Base-by-base conservation (phyloP, 2,888 invertebrate species). In the Andrena minutula region DNA sequence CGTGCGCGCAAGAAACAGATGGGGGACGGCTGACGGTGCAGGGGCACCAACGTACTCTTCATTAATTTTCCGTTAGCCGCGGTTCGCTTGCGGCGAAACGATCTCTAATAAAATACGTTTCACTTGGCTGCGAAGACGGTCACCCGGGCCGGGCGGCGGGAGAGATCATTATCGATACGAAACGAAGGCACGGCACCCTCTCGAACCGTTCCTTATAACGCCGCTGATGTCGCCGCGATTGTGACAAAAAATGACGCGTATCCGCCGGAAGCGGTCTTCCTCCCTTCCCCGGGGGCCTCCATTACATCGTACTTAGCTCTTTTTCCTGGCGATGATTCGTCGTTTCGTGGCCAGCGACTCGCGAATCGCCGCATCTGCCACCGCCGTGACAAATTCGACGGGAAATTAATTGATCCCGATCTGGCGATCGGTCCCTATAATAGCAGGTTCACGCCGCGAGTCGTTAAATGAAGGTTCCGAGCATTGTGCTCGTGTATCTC, bases 211-310 rank as follows among this genome's bases (percentile, higher is more conserved):
- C 89, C 91, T 90, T 90, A 90, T 91, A 91, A 90, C 86, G 89
- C 88, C 71, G 84, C 90, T 91, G 92, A 92, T 93, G 92, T 92
- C 91, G 89, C 90, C 90, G 90, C 92, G 93, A 93, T 93, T 93
- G 93, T 92, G 93, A 94, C 94, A 93, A 94, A 93, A 80, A 94
- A 94, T 94, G 91, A 93, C 90, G 91, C 88, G 92, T 92, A 93
- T 94, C 94, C 94, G 93, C 90, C 94, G 94, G 94, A 94, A 92
- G 91, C 89, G 86, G 84, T 85, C 88, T 90, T 90, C 89, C 89
- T 89, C 84, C 83, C 74, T 72, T 83, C 75, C 84, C 76, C 74
- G 76, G 82, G 84, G 87, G 80, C 89, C 88, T 90, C 90, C 88
- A 91, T 93, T 93, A 92, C 92, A 91, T 92, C 84, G 90, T 88